Evolutionary conservation across 2,113 vertebrate species (phyloP).

Genomic region (Notarius lentiginosus): DNA sequence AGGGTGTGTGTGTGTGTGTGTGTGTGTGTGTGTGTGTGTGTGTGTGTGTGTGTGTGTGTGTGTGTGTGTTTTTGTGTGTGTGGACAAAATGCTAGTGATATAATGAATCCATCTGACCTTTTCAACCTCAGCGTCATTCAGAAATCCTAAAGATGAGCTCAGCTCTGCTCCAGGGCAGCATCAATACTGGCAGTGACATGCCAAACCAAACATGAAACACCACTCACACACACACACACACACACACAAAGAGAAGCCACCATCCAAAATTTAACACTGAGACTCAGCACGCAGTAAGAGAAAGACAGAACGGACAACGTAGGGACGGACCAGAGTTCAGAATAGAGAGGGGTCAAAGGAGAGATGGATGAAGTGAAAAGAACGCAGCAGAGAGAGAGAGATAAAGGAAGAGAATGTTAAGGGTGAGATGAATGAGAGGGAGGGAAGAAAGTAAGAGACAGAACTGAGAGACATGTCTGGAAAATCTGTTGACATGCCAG

Average conservation of each 20-base stretch:
- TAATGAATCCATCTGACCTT: slow-evolving; percentile 59
- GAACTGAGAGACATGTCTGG: slow-evolving; percentile 59
- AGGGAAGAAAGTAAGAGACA: slow-evolving; percentile 34
- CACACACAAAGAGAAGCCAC: slow-evolving; percentile 29
- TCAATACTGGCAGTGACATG: slow-evolving; percentile 39
- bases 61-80: slow-evolving; percentile 2
- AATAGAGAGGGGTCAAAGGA: slow-evolving; percentile 11
- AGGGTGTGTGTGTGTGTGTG: slow-evolving; percentile 14
- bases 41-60: neutral
- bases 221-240: slow-evolving; percentile 23
- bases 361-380: slow-evolving; percentile 35
- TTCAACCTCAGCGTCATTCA: slow-evolving; percentile 53
- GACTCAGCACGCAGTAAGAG: slow-evolving; percentile 14
- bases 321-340: neutral
- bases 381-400: neutral
- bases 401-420: slow-evolving; percentile 28
- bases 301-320: slow-evolving; percentile 24
- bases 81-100: slow-evolving; percentile 54
- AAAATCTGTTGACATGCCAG: slow-evolving; percentile 55
- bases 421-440: slow-evolving; percentile 20
- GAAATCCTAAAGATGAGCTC: slow-evolving; percentile 41
- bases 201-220: slow-evolving; percentile 38
- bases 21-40: slow-evolving; percentile 12
- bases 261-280: slow-evolving; percentile 11
- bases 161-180: slow-evolving; percentile 32